Conservation (phyloP, 2,797 vertebrate genomes). For the Eremophila alpestris region DNA sequence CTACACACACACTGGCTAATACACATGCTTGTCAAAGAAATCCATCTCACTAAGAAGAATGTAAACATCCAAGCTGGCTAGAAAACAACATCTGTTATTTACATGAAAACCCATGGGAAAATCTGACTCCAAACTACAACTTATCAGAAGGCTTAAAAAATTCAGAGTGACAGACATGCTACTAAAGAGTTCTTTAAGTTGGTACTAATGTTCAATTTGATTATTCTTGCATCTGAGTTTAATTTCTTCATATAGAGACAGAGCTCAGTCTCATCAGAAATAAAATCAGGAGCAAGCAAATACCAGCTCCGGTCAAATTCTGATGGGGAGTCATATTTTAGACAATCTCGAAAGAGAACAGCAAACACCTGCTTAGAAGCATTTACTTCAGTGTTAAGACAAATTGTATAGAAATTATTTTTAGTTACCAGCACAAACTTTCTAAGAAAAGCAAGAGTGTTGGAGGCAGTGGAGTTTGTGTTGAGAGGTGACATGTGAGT, state of each 20-base stretch:
- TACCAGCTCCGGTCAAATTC: background rate
- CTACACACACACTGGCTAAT: no score
- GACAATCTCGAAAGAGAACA: background rate
- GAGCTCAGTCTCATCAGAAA: background rate
- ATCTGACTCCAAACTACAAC: no score
- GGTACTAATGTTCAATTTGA: background rate
- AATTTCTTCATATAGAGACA: background rate
- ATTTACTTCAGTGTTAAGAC: background rate
- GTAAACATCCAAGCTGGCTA: no score
- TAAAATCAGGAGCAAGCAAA: background rate
- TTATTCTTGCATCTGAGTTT: background rate
- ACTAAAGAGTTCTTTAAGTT: background rate
- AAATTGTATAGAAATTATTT: background rate
- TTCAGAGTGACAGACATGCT: no score
- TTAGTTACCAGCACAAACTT: background rate
- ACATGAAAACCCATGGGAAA: no score
- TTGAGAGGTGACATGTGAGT: background rate
- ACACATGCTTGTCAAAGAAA: no score
- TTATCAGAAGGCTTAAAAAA: no score
- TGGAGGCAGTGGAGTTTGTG: background rate
- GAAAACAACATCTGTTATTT: no score
- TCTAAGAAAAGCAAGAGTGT: background rate
- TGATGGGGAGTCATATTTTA: background rate
- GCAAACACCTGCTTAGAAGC: background rate
- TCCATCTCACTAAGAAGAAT: no score